phyloP scores from a whole-genome alignment of 1,140 invertebrate genomes.

The Saxidomus purpurata region DNA sequence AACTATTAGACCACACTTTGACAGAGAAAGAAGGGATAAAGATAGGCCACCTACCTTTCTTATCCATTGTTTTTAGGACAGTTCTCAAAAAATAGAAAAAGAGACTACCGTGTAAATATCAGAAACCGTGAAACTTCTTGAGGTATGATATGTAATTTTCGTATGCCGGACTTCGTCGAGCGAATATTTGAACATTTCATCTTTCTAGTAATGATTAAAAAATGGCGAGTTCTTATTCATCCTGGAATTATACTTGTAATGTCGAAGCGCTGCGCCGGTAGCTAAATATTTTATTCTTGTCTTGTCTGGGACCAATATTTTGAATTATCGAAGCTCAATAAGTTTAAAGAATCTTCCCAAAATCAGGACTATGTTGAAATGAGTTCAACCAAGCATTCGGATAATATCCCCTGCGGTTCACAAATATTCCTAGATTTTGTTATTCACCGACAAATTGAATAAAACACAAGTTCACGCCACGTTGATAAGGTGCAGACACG shows the following conservation, averaged over 20 bases:
- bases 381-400: conserved; percentile 29
- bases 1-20: too few species aligned
- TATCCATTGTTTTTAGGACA: too few species aligned
- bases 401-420: conserved; percentile 57
- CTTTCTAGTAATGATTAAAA: too few species aligned
- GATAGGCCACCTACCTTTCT: too few species aligned
- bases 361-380: neutral
- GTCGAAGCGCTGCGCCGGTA: neutral
- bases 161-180: too few species aligned
- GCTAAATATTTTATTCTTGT: neutral
- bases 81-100: too few species aligned
- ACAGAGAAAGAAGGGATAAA: too few species aligned
- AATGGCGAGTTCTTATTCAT: neutral
- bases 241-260: neutral
- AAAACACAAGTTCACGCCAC: conserved; percentile 65
- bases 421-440: conserved; percentile 55
- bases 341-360: neutral
- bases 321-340: conserved; percentile 31
- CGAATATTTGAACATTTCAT: too few species aligned
- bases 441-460: conserved; percentile 63
- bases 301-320: conserved; percentile 26
- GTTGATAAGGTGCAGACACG: conserved; percentile 61
- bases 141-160: too few species aligned
- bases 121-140: too few species aligned
- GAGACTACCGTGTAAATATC: too few species aligned